Evolutionary conservation across 1,140 invertebrate genomes (phyloP).

Genomic region (Charaxes varanes): DNA sequence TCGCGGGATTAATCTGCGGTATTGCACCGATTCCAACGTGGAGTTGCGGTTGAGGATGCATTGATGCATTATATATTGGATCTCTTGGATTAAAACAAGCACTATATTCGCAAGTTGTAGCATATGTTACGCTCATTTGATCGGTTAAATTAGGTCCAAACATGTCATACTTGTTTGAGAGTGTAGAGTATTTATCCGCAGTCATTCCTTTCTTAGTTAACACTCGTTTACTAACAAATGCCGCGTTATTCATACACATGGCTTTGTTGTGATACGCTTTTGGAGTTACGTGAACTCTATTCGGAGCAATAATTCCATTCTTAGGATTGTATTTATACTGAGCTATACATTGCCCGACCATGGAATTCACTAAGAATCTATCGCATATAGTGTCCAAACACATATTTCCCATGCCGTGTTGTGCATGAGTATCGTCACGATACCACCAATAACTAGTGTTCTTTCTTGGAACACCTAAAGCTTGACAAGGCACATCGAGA

Average conservation of each 20-base stretch:
- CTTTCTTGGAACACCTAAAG: background rate
- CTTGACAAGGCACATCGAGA: background rate
- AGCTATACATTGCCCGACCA: background rate
- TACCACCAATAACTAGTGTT: constrained; percentile 1
- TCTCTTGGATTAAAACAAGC: no score
- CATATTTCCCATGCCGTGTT: background rate
- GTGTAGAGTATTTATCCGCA: no score
- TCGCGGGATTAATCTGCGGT: no score
- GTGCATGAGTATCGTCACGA: background rate
- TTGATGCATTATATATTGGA: no score
- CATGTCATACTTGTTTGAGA: no score
- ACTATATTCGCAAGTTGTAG: no score
- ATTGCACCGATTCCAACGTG: no score
- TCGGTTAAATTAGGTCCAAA: no score
- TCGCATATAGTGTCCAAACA: background rate
- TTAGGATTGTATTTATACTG: constrained; percentile 1
- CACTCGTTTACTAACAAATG: constrained; percentile 2
- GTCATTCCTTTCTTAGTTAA: no score
- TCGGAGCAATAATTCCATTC: no score
- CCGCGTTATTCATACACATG: background rate
- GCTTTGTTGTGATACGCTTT: constrained; percentile 1
- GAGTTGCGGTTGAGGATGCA: no score
- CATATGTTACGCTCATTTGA: no score
- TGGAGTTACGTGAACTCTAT: background rate
- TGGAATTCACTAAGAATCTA: background rate